These are phyloP conservation scores for Oceanites oceanicus DNA, from an alignment of 2,113 vertebrate genomes.

Conservation along the genomic window DNA sequence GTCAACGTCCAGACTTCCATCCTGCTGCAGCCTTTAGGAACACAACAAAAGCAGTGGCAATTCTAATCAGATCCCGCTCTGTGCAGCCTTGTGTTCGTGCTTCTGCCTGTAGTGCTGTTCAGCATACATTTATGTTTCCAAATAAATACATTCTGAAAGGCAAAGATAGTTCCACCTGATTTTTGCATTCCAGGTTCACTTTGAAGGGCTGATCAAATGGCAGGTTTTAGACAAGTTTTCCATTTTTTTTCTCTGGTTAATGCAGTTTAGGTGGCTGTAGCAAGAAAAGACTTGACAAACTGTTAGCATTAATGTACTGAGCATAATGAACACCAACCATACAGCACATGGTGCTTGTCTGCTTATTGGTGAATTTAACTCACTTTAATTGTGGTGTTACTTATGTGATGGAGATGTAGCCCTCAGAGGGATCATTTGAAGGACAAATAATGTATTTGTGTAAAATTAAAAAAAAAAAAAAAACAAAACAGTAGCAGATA, in stretches of 20 bases:
- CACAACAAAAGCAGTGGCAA: background rate
- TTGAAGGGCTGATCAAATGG: background rate
- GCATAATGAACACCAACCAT: slow-evolving; percentile 51
- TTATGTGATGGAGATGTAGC: slow-evolving; percentile 62
- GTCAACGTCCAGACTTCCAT: background rate
- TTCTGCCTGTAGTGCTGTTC: background rate
- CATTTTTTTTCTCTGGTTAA: background rate
- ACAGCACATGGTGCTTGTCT: slow-evolving; percentile 76
- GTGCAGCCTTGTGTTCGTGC: fast-evolving
- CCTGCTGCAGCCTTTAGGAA: background rate
- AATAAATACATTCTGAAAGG: background rate
- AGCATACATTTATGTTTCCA: background rate
- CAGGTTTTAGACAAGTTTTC: background rate
- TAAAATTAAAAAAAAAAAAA: background rate
- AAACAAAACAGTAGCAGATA: background rate
- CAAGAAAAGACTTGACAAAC: slow-evolving; percentile 55
- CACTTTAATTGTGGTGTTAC: slow-evolving; percentile 72
- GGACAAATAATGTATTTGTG: slow-evolving; percentile 41
- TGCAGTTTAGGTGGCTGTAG: background rate
- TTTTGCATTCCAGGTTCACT: background rate
- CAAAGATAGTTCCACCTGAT: background rate
- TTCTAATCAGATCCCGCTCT: background rate
- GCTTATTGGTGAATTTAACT: slow-evolving; percentile 70
- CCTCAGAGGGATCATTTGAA: slow-evolving; percentile 62
- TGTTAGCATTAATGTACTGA: slow-evolving; percentile 49